These are phyloP conservation scores for Drosophila busckii DNA, from an alignment of 1,140 invertebrate species.

Conservation along the genomic window DNA sequence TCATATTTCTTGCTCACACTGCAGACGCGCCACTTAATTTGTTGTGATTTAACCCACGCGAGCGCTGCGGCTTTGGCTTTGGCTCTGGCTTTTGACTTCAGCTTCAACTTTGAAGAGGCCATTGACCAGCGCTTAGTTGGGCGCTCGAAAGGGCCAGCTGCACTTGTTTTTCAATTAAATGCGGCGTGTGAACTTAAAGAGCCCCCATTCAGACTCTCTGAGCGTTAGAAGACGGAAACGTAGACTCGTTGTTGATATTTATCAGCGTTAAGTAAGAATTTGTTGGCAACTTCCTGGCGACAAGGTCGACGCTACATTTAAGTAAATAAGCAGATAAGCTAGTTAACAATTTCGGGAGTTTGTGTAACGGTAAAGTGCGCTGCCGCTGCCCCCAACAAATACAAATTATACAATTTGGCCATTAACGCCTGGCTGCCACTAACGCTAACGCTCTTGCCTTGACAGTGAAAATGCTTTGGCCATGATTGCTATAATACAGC, in stretches of 20 bases:
- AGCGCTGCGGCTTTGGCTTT: slow-evolving; percentile 11
- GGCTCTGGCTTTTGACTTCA: slow-evolving; percentile 67
- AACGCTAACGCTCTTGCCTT: slow-evolving; percentile 53
- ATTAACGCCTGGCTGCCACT: slow-evolving; percentile 50
- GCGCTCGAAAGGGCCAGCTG: slow-evolving; percentile 27
- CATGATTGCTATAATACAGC: slow-evolving; percentile 61
- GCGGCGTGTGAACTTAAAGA: slow-evolving; percentile 53
- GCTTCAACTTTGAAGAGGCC: no score
- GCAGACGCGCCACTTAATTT: slow-evolving; percentile 71
- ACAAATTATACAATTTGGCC: slow-evolving; percentile 69
- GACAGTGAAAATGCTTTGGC: slow-evolving; percentile 64
- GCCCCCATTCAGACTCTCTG: no score
- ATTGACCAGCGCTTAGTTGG: no score
- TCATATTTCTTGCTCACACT: no score
- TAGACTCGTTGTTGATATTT: slow-evolving; percentile 62
- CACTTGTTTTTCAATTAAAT: slow-evolving; percentile 73
- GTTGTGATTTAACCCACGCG: slow-evolving; percentile 67
- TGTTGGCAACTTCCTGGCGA: slow-evolving; percentile 59
- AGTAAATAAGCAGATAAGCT: slow-evolving; percentile 62
- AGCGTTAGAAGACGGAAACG: no score
- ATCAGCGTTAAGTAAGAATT: slow-evolving; percentile 60
- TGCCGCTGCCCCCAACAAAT: no score
- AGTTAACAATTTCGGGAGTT: slow-evolving; percentile 52
- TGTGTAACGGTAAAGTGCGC: slow-evolving; percentile 67
- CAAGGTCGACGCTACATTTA: slow-evolving; percentile 64